Evolutionary conservation across 2,888 invertebrate genomes (phyloP).

Genomic region (Hermodice carunculata): DNA sequence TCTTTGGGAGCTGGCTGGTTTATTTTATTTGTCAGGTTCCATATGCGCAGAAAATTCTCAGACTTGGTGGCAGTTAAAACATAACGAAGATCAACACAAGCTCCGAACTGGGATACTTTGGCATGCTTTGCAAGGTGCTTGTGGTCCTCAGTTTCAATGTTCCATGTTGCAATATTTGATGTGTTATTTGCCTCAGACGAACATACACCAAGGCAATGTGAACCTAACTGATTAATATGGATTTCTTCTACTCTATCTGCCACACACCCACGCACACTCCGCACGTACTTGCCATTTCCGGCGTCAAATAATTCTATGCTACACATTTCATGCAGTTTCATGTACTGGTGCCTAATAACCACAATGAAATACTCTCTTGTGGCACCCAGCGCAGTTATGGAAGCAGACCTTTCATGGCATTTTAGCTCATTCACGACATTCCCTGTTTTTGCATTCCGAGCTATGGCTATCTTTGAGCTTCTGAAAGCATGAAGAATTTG

Average conservation of each 20-base stretch:
- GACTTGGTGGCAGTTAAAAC: slow-evolving; percentile 57
- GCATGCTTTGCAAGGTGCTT: slow-evolving; percentile 66
- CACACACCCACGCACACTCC: slow-evolving; percentile 62
- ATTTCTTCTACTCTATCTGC: slow-evolving; percentile 56
- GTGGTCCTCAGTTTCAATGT: slow-evolving; percentile 68
- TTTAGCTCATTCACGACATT: slow-evolving; percentile 54
- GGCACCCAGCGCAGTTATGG: slow-evolving; percentile 58
- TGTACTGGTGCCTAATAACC: slow-evolving; percentile 59
- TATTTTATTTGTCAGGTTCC: slow-evolving; percentile 61
- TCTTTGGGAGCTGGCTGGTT: slow-evolving; percentile 58
- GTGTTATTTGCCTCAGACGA: slow-evolving; percentile 51
- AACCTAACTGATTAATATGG: slow-evolving; percentile 57
- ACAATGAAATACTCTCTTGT: slow-evolving; percentile 62
- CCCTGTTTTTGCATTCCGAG: slow-evolving; percentile 56
- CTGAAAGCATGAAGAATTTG: slow-evolving; percentile 60
- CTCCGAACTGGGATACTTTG: slow-evolving; percentile 52
- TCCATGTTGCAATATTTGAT: slow-evolving; percentile 66
- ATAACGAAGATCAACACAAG: slow-evolving; percentile 59
- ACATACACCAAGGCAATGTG: slow-evolving; percentile 61
- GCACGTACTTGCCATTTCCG: slow-evolving; percentile 54
- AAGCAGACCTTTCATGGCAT: slow-evolving; percentile 48
- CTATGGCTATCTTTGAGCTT: slow-evolving; percentile 53
- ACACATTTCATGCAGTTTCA: slow-evolving; percentile 59
- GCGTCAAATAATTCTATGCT: slow-evolving; percentile 62
- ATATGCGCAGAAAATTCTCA: slow-evolving; percentile 58